These are phyloP conservation scores for Platypus cylindrus DNA, from an alignment of 2,888 invertebrate genomes.

Conservation along the genomic window DNA sequence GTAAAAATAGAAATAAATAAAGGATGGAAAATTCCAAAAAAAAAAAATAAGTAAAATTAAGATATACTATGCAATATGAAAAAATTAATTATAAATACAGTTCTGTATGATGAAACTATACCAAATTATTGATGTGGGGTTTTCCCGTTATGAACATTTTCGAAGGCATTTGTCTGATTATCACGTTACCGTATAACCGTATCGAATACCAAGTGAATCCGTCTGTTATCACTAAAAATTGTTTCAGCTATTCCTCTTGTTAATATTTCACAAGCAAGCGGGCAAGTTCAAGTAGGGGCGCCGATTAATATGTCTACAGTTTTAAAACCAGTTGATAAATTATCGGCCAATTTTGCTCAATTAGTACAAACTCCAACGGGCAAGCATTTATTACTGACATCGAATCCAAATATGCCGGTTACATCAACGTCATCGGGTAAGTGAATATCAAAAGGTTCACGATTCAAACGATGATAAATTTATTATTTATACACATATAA, in stretches of 20 bases:
- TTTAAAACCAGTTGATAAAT: constrained; percentile 30
- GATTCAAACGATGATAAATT: constrained; percentile 2
- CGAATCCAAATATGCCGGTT: constrained; percentile 33
- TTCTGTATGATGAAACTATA: constrained; percentile 11
- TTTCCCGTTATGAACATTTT: constrained; percentile 13
- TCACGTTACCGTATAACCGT: background rate
- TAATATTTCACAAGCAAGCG: constrained; percentile 20
- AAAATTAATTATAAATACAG: too few relatives aligned
- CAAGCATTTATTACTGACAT: constrained; percentile 52
- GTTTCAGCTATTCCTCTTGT: constrained; percentile 38
- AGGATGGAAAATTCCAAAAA: too few relatives aligned
- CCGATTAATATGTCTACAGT: constrained; percentile 28
- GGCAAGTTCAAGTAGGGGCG: constrained; percentile 22
- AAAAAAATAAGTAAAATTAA: too few relatives aligned
- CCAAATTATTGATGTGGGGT: constrained; percentile 13
- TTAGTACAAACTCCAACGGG: constrained; percentile 59
- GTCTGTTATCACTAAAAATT: too few relatives aligned
- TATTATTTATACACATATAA: constrained; percentile 3
- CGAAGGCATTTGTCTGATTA: constrained; percentile 16
- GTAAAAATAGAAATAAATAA: too few relatives aligned
- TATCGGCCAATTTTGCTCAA: constrained; percentile 42
- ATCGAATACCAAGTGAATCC: too few relatives aligned
- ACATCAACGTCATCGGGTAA: constrained; percentile 29
- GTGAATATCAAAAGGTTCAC: background rate
- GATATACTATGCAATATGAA: too few relatives aligned